These are phyloP conservation scores for Melanotaenia pygmaea DNA, from an alignment of 2,797 vertebrate genomes.

Conservation along the genomic window DNA sequence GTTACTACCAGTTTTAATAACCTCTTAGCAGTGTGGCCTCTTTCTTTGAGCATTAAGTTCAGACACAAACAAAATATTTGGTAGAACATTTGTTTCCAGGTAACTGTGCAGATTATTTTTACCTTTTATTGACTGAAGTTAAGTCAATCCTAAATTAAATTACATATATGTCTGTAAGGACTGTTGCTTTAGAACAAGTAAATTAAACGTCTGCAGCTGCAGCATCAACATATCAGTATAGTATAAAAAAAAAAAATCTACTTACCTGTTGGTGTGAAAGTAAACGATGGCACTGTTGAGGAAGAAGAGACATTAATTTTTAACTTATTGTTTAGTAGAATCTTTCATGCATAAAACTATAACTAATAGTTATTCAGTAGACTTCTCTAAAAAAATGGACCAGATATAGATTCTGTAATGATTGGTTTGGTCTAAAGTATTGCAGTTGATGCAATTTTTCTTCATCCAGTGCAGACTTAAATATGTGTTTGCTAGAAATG, in stretches of 20 bases:
- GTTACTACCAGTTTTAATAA: constrained; percentile 56
- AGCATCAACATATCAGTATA: background rate
- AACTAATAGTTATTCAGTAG: background rate
- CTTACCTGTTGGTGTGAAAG: constrained; percentile 99
- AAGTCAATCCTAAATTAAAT: background rate
- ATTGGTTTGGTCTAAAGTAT: background rate
- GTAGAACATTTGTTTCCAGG: constrained; percentile 26
- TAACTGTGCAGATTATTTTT: background rate
- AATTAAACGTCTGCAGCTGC: background rate
- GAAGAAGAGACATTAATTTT: constrained; percentile 10
- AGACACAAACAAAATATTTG: constrained; percentile 40
- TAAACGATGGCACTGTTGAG: constrained; percentile 97
- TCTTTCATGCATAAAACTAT: background rate
- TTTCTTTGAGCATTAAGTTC: constrained; percentile 32
- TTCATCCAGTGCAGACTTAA: constrained; percentile 17
- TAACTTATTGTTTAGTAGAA: background rate
- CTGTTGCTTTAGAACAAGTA: background rate
- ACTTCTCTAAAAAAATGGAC: background rate
- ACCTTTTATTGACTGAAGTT: constrained; percentile 1
- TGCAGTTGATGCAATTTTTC: constrained; percentile 37
- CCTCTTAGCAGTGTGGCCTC: constrained; percentile 35
- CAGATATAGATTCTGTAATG: background rate
- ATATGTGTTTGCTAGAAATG: constrained; percentile 33
- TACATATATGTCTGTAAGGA: background rate
- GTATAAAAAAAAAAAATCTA: constrained; percentile 10